phyloP scores from a whole-genome alignment of 2,113 vertebrate species.

The Tragelaphus strepsiceros region DNA sequence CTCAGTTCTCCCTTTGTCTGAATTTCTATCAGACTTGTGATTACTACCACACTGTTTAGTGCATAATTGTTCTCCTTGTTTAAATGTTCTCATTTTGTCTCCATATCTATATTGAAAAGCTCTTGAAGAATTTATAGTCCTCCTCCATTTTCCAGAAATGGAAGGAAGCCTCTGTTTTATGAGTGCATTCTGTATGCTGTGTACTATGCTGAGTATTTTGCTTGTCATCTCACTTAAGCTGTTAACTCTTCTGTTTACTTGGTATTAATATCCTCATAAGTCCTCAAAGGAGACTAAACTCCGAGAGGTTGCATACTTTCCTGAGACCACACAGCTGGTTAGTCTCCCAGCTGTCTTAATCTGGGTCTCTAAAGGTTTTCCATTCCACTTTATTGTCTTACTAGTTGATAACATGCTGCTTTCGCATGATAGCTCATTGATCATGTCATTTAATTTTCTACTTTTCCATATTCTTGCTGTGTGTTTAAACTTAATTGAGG shows the following conservation, averaged over 20 bases:
- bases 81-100: constrained; percentile 3
- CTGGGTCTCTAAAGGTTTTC: background rate
- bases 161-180: background rate
- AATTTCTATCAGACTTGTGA: background rate
- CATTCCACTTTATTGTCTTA: background rate
- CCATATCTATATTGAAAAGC: background rate
- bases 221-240: background rate
- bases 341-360: background rate
- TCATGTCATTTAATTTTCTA: background rate
- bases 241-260: background rate
- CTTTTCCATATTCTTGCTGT: background rate
- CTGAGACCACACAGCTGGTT: background rate
- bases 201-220: background rate
- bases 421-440: background rate
- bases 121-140: background rate
- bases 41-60: background rate
- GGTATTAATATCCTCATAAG: background rate
- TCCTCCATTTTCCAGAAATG: background rate
- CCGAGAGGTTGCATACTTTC: background rate
- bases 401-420: background rate
- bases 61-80: constrained; percentile 13
- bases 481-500: background rate
- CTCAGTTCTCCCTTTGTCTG: background rate
- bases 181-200: background rate
- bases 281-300: background rate